Evolutionary conservation across 2,113 vertebrate genomes (phyloP).

Genomic region (Ceratotherium simum): DNA sequence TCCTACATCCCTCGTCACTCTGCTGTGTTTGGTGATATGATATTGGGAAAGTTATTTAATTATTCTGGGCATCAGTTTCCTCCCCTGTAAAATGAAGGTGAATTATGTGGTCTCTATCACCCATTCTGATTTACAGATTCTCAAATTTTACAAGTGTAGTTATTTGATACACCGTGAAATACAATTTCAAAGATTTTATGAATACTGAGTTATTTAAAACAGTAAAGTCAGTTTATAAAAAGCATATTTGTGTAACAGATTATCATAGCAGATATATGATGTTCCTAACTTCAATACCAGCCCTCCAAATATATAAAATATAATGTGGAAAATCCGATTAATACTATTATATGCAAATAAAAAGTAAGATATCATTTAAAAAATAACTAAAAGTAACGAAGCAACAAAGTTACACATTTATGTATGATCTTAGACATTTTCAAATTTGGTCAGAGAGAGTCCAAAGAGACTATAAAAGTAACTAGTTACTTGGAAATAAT

Average conservation of each 20-base stretch:
- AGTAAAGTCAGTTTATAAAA: neutral
- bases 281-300: neutral
- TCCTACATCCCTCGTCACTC: neutral
- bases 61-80: neutral
- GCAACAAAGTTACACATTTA: neutral
- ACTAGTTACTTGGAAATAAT: neutral
- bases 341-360: neutral
- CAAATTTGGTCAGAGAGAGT: neutral
- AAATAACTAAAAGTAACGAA: neutral
- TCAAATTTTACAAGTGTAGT: slow-evolving; percentile 43
- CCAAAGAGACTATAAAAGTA: neutral
- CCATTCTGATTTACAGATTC: neutral
- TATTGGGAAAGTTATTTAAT: neutral
- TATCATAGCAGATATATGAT: neutral
- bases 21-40: neutral
- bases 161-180: slow-evolving; percentile 31
- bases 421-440: neutral
- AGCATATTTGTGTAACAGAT: neutral
- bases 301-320: neutral
- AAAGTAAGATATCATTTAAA: neutral
- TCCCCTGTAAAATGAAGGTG: neutral
- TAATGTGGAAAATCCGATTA: neutral
- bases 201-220: neutral
- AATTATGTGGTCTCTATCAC: neutral
- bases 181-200: slow-evolving; percentile 25